Evolutionary conservation across 1,140 invertebrate species (phyloP).

Genomic region (Oedothorax gibbosus): DNA sequence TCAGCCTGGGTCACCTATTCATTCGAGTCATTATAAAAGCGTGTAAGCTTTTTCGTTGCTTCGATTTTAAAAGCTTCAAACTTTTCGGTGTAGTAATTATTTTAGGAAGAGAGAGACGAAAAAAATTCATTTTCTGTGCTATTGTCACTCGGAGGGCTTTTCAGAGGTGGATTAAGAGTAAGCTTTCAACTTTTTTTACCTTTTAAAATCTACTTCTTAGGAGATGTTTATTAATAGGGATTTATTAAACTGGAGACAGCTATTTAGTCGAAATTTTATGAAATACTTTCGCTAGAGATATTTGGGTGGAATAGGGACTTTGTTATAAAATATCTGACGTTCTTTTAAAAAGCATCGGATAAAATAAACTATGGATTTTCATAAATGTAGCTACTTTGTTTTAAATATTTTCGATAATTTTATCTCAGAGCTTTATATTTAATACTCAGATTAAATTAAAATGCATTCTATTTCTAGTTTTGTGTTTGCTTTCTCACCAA

Average conservation of each 20-base stretch:
- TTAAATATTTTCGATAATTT: too few species aligned
- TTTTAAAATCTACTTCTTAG: background rate
- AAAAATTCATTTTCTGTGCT: background rate
- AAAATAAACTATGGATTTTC: too few species aligned
- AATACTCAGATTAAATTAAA: too few species aligned
- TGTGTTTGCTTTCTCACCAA: too few species aligned
- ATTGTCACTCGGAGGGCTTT: slow-evolving; percentile 25
- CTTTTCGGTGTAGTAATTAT: slow-evolving; percentile 44
- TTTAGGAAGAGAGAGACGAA: slow-evolving; percentile 19
- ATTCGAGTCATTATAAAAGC: slow-evolving; percentile 51
- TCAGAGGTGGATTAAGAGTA: slow-evolving; percentile 10
- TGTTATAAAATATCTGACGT: too few species aligned
- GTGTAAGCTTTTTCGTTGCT: slow-evolving; percentile 40
- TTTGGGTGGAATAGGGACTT: too few species aligned
- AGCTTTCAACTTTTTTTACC: slow-evolving; percentile 28
- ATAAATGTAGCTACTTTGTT: too few species aligned
- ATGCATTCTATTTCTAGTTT: too few species aligned
- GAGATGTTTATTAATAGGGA: slow-evolving; percentile 16
- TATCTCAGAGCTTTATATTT: too few species aligned
- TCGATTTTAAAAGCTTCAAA: slow-evolving; percentile 50
- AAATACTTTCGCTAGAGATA: background rate
- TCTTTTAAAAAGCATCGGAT: too few species aligned
- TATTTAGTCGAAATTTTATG: slow-evolving; percentile 16
- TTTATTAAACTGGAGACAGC: slow-evolving; percentile 3
- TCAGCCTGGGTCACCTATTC: slow-evolving; percentile 38